Evolutionary conservation across 2,113 vertebrate species (phyloP).

Genomic region (Cichladusa arquata): DNA sequence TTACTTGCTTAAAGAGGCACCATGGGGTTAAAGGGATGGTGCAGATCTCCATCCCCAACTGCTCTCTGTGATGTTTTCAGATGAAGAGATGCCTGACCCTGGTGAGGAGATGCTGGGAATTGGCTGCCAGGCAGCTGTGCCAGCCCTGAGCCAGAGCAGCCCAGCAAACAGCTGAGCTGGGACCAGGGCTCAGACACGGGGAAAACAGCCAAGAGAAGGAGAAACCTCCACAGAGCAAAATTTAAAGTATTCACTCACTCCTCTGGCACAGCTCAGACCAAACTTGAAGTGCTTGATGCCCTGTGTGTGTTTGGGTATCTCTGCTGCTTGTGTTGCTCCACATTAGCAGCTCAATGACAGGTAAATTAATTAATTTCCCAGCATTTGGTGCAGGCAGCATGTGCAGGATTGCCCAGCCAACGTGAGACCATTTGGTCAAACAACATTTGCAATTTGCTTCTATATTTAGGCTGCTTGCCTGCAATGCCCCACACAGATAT

Average conservation of each 20-base stretch:
- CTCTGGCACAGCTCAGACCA: background rate
- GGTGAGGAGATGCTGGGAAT: background rate
- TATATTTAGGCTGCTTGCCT: background rate
- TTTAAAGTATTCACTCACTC: background rate
- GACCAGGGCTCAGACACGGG: background rate
- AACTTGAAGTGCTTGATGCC: background rate
- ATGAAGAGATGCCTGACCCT: background rate
- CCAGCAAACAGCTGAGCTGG: background rate
- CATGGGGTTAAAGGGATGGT: fast-evolving
- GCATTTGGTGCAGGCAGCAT: background rate
- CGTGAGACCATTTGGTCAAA: background rate
- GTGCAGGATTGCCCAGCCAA: background rate
- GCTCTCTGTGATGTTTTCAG: background rate
- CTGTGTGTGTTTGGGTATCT: background rate
- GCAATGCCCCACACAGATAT: background rate
- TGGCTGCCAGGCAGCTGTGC: background rate
- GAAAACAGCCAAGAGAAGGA: background rate
- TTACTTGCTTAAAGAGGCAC: background rate
- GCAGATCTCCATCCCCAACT: background rate
- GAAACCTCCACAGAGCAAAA: background rate
- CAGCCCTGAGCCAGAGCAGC: background rate
- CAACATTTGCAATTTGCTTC: background rate
- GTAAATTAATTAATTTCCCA: background rate
- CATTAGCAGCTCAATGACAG: background rate
- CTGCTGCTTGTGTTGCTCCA: background rate